Base-by-base conservation (phyloP, 1,140 invertebrate genomes). In the Pseudomyrmex gracilis region DNA sequence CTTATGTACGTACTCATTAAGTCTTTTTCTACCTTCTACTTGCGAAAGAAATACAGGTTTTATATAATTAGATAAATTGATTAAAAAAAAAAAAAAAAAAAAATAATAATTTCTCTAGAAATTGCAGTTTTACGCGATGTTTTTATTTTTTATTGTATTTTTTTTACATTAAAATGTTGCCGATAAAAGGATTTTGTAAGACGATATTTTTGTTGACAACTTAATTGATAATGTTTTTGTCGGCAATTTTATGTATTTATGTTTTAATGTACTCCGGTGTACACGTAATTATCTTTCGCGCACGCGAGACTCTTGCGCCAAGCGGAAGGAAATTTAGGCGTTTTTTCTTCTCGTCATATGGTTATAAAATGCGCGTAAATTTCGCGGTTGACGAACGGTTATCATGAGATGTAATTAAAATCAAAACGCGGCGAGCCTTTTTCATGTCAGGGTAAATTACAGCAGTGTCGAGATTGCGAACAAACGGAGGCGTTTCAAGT, bases 351-450 rank as follows among this genome's bases (percentile, higher is more conserved):
- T 34, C 66, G 15, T 86, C 55, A 73, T 10, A 5, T 34, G 34
- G 34, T 34, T 34, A 15, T 61, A 63, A 86, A 84, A 84, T 68
- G 61, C 57, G 57, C 68, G 57, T 84, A 82, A 87, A 84, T 87
- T 70, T 73, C 49, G 15, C 34, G 22, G 47, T n/a, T 47, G 24
- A 13, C 57, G 51, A 17, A 74, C 64, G 82, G 17, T 73, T 85
- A 83, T 87, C 66, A 68, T 12, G 17, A 76, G 34, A 49, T 87
- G 66, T 84, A 73, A 71, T 87, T 87, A 84, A 87, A 87, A 87
- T 87, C 70, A 87, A 34, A 34, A 34, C 34, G 61, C 61, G 66
- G 47, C 53, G 15, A 55, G 20, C 13, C 66, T 49, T 22, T 13
- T 49, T 53, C 57, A 17, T n/a, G 15, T 12, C 9, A 17, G 24